Evolutionary conservation across 2,797 vertebrate genomes (phyloP), one percentile per base, ranked within the genome.

Genomic region (Balearica regulorum): DNA sequence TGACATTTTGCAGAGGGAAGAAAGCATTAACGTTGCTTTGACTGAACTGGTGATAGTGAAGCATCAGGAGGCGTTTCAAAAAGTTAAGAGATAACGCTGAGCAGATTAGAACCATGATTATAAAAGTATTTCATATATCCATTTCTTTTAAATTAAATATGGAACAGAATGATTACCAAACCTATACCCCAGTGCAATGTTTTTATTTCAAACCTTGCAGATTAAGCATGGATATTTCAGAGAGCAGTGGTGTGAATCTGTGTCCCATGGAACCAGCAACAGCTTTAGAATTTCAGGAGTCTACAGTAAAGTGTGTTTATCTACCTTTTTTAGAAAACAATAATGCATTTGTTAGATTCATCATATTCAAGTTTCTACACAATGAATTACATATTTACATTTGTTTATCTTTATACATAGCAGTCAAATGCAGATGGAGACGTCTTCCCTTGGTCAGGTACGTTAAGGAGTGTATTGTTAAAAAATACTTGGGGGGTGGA

Each of bases 361-460:
- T 86, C 51, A 35, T 78, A 37, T 80, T 94, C 26, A 95, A 75
- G 11, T 76, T 61, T 44, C 39, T 80, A 21, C 64, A 60, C 35
- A 88, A 87, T 83, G 58, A 80, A 83, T 94, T 51, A 93, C 33
- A 39, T 84, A 55, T 76, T 94, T 53, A 90, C 5, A 83, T 48
- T 95, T 94, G 68, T 95, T 94, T 97, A 37, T 97, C 69, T 96
- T 94, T 93, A 62, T 86, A 79, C 61, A 7, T 95, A 99, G 99
- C 78, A 98, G 98, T 78, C 98, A 99, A 95, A 97, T 98, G 43
- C 98, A 98, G 71, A 97, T 98, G 92, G 98, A 99, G 21, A 97
- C 98, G 39, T 96, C 97, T 95, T 96, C 96, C 4, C 97, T 98
- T 83, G 97, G 97, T 69, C 98, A 99, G 99, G 98, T 98, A 98